Evolutionary conservation across 2,888 invertebrate species (phyloP), one percentile per base, ranked within the genome.

Genomic region (Melipona beecheii): DNA sequence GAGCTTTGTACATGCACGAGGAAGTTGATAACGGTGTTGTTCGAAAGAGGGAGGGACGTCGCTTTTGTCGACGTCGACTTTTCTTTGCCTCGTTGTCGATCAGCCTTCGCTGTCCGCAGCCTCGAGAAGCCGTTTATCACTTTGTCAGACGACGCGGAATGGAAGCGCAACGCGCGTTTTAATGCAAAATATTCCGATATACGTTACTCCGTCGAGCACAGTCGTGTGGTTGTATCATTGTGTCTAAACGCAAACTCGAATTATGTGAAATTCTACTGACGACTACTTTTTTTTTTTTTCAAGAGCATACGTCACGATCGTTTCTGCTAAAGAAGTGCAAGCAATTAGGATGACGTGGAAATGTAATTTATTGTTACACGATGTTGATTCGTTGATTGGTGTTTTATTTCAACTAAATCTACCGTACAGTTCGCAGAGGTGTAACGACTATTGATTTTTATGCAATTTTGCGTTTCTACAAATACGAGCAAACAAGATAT

Each of bases 11-110:
- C 60, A 62, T 62, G 52, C 60, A 62, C 52, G 70, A 24, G 76
- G 70, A 70, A 76, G 62, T 76, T 70, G 76, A 76, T 76, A 76
- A 76, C 62, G 62, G 62, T 27, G 69, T 65, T 65, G 54, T 64
- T 78, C 56, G 43, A 62, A 49, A 17, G 65, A n/a, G 54, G 31
- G n/a, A 58, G 52, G 17, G 15, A 60, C 24, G 49, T 69, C 43
- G 43, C 43, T 43, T 68, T 31, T 24, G 50, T 68, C 36, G 75
- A 56, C 27, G 74, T 21, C 49, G 68, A 58, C 58, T 66, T 68
- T 75, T 75, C 56, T 43, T 27, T 9, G 43, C 36, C 17, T 27
- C 5, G n/a, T 19, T 27, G 65, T 65, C 68, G 56, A 64, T 58
- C 68, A 62, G 43, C 27, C n/a, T 49, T 15, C 49, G 2, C 9